These are phyloP conservation scores for Scolopax rusticola DNA, from an alignment of 2,797 vertebrate species.

Conservation along the genomic window DNA sequence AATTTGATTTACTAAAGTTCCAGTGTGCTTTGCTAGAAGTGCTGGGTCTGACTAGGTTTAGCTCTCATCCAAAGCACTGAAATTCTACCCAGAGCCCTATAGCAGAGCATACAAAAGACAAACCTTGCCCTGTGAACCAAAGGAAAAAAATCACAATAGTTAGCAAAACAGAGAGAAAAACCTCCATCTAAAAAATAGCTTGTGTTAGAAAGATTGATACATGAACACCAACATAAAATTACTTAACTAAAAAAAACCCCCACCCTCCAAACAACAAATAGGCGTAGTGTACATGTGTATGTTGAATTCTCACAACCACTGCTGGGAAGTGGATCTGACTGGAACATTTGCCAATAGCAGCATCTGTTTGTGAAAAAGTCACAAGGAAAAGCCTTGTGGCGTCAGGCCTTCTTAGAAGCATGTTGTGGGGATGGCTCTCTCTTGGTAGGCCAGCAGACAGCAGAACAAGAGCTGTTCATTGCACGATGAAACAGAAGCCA, in stretches of 20 bases:
- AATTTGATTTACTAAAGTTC: background rate
- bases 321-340: background rate
- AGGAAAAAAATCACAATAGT: background rate
- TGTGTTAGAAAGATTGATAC: background rate
- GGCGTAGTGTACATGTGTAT: fast-evolving
- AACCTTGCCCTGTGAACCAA: background rate
- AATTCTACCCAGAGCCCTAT: background rate
- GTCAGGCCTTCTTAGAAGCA: background rate
- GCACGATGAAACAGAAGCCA: too few relatives aligned
- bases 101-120: background rate
- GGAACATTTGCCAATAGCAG: too few relatives aligned
- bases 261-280: background rate
- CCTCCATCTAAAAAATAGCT: background rate
- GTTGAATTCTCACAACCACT: background rate
- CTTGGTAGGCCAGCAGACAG: background rate
- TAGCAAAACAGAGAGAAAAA: background rate
- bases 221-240: background rate
- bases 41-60: background rate
- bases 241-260: too few relatives aligned
- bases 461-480: background rate
- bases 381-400: too few relatives aligned
- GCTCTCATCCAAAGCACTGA: background rate
- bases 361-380: background rate
- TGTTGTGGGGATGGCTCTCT: background rate
- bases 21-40: background rate